A percentile compares a stretch with the other conserved stretches of the same genome.
Evolutionary conservation across 2,113 vertebrate genomes (phyloP).

Genomic region (Chaenocephalus aceratus): DNA sequence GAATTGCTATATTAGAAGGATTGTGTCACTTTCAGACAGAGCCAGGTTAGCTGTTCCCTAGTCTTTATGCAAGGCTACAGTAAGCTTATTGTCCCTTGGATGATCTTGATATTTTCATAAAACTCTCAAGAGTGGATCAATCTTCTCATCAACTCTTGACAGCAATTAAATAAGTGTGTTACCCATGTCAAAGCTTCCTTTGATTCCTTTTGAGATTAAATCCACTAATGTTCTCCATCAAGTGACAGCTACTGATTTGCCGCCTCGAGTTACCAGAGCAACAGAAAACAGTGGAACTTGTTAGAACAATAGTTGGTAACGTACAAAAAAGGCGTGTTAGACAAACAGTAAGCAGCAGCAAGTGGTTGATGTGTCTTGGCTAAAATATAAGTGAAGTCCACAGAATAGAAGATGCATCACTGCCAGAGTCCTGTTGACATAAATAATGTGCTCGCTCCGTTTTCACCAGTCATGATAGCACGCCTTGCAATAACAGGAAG

Average conservation of each 20-base stretch:
- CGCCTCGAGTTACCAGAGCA: slow-evolving; percentile 14
- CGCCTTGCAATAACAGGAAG: slow-evolving; percentile 79
- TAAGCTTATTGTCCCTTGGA: background rate
- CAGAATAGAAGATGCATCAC: slow-evolving; percentile 16
- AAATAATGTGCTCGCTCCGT: slow-evolving; percentile 62
- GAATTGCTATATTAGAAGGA: no score
- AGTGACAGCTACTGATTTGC: slow-evolving; percentile 41
- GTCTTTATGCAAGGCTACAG: background rate
- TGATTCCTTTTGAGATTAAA: background rate
- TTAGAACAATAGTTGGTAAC: slow-evolving; percentile 14
- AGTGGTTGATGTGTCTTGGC: slow-evolving; percentile 57
- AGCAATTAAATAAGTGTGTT: background rate
- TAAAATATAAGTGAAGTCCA: slow-evolving; percentile 56
- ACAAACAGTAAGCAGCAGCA: slow-evolving; percentile 46
- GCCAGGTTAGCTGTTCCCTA: background rate
- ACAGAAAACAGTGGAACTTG: slow-evolving; percentile 23
- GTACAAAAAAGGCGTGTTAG: slow-evolving; percentile 37
- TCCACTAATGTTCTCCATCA: slow-evolving; percentile 1
- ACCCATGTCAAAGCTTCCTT: background rate
- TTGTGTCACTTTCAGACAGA: background rate
- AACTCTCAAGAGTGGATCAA: background rate
- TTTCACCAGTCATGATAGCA: slow-evolving; percentile 59
- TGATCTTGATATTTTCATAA: background rate
- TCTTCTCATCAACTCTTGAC: background rate
- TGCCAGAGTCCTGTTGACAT: slow-evolving; percentile 68